Base-by-base conservation (phyloP, 2,113 vertebrate genomes). In the Calidris pygmaea region DNA sequence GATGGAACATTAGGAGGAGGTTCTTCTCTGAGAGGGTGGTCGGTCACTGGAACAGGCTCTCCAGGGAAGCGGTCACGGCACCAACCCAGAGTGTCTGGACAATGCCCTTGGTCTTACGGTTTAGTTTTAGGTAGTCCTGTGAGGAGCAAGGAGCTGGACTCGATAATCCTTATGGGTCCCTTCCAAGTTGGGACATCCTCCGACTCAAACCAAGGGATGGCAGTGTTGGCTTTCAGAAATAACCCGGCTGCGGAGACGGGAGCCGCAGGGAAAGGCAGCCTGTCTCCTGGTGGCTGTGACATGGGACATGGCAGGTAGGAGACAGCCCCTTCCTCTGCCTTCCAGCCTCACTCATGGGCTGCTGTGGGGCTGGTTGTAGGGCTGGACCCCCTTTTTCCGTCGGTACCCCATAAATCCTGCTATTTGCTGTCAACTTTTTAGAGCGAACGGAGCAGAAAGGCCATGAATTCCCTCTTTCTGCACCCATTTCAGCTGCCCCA, bases 201-300 rank as follows among this genome's bases (percentile, higher is more conserved):
- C 48, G 47, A 60, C 45, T 85, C 53, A 35, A 29, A 34, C 88
- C 91, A 27, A 72, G 37, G 71, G 82, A 59, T 88, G 96, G 94
- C 93, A 88, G 82, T 74, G 66, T 88, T 76, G 41, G 43, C 79
- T 68, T 59, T 34, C 4, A 16, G 53, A 72, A 88, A 24, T 5
- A 59, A 17, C 47, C 8, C 0, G 0, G 22, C 47, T 10, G 41
- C 1, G 2, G 62, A 4, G 17, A 8, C 0, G 0, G 72, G 29
- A 90, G n/a, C 66, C 0, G 3, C 50, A 35, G 27, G 34, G 77
- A 29, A 84, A 9, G 4, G 12, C 24, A 11, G 56, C 19, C 68
- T 43, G 24, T 1, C 43, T 1, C 3, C 6, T 30, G 77, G 63
- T 62, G 70, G 26, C 39, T 63, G 29, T 7, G 43, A 19, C 47